phyloP scores from a whole-genome alignment of 2,888 invertebrate species.

The Philhelius pedissequus region DNA sequence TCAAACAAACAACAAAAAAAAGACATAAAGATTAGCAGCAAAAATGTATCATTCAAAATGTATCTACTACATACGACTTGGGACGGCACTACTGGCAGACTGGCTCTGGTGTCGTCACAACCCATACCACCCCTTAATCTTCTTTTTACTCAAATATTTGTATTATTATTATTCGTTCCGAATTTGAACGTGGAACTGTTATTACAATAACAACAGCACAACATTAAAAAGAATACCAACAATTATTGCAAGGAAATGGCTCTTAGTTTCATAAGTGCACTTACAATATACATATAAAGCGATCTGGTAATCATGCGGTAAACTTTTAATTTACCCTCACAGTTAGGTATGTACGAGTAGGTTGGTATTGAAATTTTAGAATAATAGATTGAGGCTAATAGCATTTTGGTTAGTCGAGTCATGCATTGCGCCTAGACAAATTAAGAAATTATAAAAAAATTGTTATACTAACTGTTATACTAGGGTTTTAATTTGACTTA shows the following conservation, averaged over 20 bases:
- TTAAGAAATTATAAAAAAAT: neutral
- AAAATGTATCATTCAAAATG: too few relatives aligned
- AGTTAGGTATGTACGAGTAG: neutral
- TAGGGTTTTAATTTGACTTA: neutral
- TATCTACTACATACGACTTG: neutral
- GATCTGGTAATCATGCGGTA: neutral
- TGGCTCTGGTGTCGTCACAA: too few relatives aligned
- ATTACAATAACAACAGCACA: neutral
- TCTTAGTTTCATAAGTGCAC: too few relatives aligned
- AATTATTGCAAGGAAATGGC: neutral
- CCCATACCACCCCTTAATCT: neutral
- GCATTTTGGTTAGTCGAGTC: neutral
- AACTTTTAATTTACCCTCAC: neutral
- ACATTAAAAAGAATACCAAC: neutral
- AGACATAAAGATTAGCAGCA: too few relatives aligned
- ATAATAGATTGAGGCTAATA: neutral
- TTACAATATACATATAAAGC: too few relatives aligned
- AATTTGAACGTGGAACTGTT: neutral
- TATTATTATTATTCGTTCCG: neutral
- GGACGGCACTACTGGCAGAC: too few relatives aligned
- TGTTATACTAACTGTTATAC: neutral
- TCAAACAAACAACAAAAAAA: too few relatives aligned
- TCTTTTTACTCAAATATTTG: neutral
- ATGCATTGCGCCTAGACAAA: neutral
- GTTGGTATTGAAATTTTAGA: neutral